Percentiles rank a stretch among this genome's conserved stretches.
Conservation (phyloP, 2,888 invertebrate genomes). For the Adelphocoris suturalis region DNA sequence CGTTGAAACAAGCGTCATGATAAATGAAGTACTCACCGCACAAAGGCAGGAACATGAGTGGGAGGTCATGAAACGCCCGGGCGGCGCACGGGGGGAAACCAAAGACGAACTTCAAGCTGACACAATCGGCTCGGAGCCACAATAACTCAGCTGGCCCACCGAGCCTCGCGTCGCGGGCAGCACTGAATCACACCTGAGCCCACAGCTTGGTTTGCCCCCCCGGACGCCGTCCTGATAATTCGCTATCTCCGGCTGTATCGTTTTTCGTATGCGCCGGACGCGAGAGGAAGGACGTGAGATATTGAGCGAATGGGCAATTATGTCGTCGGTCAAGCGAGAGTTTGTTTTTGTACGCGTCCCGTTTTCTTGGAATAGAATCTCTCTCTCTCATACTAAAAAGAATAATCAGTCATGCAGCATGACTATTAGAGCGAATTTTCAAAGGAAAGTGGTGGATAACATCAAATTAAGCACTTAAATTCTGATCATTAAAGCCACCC, state of each 20-base stretch:
- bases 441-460: too few relatives aligned
- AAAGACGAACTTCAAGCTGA: not conserved
- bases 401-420: not conserved
- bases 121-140: not conserved
- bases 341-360: not conserved
- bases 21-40: slow-evolving; percentile 3
- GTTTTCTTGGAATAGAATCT: not conserved
- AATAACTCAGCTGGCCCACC: not conserved
- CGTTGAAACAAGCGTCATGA: not conserved
- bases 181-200: not conserved
- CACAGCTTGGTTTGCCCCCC: not conserved
- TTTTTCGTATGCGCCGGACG: not conserved
- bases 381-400: not conserved
- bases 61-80: not conserved
- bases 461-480: too few relatives aligned
- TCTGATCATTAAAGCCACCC: too few relatives aligned
- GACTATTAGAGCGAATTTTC: too few relatives aligned
- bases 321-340: not conserved
- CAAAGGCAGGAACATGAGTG: slow-evolving; percentile 8
- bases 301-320: not conserved
- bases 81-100: not conserved
- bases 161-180: not conserved
- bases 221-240: not conserved
- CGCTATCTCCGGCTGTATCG: not conserved
- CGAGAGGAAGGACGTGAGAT: slow-evolving; percentile 16